Evolutionary conservation across 2,113 vertebrate species (phyloP), one percentile per base, ranked within the genome.

Genomic region (Morone chrysops): DNA sequence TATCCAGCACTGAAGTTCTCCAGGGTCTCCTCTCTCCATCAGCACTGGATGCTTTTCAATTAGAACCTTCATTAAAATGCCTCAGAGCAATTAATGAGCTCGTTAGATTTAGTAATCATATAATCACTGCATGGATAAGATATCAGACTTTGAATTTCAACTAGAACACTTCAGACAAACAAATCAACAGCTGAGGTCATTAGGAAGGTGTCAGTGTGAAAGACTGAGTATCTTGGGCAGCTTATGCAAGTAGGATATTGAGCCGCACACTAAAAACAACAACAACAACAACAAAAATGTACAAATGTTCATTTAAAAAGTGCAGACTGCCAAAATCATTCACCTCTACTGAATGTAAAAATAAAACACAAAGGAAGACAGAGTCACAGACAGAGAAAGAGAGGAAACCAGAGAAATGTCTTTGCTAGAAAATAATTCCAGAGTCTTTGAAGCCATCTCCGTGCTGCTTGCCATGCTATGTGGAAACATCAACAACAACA

Each of bases 1-100:
- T 36, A 47, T 62, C 5, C 25, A 22, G 57, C 9, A 0, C 47
- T 68, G 41, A 69, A 51, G n/a, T 67, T 79, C 84, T 86, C 76
- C 25, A 12, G 60, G 71, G 80, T 78, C 80, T 77, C 85, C 61
- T 65, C 54, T 56, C 51, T 63, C 86, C 43, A 83, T 81, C 81
- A 75, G 83, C 31, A 4, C 67, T 36, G 61, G 87, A 81, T 83
- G 66, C 56, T 82, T 90, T 86, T 91, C 77, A 91, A 89, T 92
- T 87, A 86, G 59, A 90, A 83, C 75, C 74, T 87, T 86, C 76
- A 91, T 92, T 92, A 91, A 90, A 87, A 91, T 82, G 72, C 82
- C 70, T 84, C 65, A 2, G 22, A 78, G 83, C 79, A 86, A 90
- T 91, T 92, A 88, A 89, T 81, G 76, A 87, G 76, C 82, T 88